Conservation (phyloP, 2,888 invertebrate species). For the Lasioglossum vierecki region DNA sequence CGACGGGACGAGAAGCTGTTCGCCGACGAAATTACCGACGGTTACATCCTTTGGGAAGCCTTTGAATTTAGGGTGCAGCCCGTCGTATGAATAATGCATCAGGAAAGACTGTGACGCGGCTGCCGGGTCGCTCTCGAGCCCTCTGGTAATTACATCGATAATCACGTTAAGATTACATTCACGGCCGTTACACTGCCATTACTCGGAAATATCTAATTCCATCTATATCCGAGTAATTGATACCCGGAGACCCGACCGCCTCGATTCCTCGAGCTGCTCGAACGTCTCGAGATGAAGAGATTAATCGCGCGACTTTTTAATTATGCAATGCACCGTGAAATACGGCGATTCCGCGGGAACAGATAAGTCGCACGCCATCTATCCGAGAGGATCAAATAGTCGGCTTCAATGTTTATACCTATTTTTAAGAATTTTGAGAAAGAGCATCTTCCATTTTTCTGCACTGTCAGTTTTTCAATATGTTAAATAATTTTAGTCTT, state of each 20-base stretch:
- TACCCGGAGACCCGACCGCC: neutral
- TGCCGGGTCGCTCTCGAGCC: slow-evolving; percentile 21
- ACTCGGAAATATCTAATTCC: slow-evolving; percentile 27
- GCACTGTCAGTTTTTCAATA: too few species aligned
- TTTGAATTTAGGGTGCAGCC: slow-evolving; percentile 68
- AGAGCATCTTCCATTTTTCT: too few species aligned
- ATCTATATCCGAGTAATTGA: slow-evolving; percentile 13
- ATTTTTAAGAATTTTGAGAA: neutral
- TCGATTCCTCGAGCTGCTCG: neutral
- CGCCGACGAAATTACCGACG: slow-evolving; percentile 68
- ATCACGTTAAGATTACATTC: slow-evolving; percentile 54
- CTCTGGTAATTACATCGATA: slow-evolving; percentile 61
- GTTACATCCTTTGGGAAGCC: slow-evolving; percentile 72
- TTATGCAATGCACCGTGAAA: neutral
- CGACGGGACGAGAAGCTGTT: slow-evolving; percentile 35
- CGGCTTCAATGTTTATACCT: neutral
- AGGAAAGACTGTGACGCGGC: slow-evolving; percentile 53
- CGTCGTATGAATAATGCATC: slow-evolving; percentile 68
- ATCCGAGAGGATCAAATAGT: neutral
- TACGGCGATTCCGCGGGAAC: neutral
- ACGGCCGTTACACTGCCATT: slow-evolving; percentile 33
- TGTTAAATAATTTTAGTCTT: too few species aligned
- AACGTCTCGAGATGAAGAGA: neutral
- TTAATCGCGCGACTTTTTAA: neutral
- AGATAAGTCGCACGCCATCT: neutral